These are phyloP conservation scores for Silurus aristotelis DNA, from an alignment of 2,797 vertebrate species.

Conservation along the genomic window DNA sequence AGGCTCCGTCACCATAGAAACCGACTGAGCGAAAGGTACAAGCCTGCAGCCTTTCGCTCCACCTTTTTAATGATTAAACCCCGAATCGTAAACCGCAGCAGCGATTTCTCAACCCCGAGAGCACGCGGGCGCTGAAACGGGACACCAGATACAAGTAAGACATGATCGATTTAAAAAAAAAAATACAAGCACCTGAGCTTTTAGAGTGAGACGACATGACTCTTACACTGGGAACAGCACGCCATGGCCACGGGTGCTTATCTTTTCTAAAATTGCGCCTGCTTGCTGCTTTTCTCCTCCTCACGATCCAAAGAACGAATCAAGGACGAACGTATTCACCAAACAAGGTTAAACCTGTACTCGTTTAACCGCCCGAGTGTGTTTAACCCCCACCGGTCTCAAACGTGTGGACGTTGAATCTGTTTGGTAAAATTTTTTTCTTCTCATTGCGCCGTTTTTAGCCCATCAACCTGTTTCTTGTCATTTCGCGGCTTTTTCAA, in stretches of 20 bases:
- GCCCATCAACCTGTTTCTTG: too few relatives aligned
- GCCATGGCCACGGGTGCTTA: background rate
- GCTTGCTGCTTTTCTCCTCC: background rate
- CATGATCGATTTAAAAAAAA: background rate
- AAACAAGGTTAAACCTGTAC: background rate
- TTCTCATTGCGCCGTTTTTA: too few relatives aligned
- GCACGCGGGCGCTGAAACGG: too few relatives aligned
- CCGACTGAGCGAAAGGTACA: background rate
- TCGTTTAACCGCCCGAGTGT: too few relatives aligned
- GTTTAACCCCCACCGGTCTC: too few relatives aligned
- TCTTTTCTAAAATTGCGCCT: background rate
- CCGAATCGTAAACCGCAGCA: background rate
- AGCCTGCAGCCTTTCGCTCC: conserved; percentile 26
- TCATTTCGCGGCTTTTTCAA: too few relatives aligned
- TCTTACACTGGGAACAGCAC: background rate
- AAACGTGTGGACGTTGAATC: too few relatives aligned
- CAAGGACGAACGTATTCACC: background rate
- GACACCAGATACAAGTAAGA: background rate
- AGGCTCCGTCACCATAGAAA: conserved; percentile 49
- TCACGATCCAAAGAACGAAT: background rate
- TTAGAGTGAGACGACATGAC: background rate
- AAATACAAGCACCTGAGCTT: too few relatives aligned
- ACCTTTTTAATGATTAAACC: conserved; percentile 51
- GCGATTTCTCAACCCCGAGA: background rate
- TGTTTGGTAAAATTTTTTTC: too few relatives aligned